Percentiles rank a stretch among this genome's conserved stretches.
Conservation (phyloP, 2,797 vertebrate species). For the Oceanodroma leucorhoa region DNA sequence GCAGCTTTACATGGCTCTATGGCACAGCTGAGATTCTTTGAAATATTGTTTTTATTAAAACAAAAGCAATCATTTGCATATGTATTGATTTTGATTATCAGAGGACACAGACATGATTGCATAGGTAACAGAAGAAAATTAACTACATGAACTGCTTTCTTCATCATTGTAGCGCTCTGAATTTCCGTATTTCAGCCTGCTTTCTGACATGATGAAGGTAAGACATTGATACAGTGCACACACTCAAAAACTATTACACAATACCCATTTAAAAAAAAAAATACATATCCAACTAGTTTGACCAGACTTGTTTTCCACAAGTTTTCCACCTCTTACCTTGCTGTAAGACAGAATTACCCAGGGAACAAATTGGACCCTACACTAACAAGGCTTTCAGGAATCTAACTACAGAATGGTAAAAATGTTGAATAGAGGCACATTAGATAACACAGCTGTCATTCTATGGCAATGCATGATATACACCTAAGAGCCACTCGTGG, state of each 20-base stretch:
- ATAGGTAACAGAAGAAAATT: not conserved
- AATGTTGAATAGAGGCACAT: not conserved
- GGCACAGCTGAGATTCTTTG: not conserved
- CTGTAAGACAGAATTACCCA: not conserved
- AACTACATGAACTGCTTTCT: not conserved
- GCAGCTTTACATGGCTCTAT: not conserved
- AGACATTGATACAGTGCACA: not conserved
- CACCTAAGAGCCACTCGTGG: rapidly evolving
- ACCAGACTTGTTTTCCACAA: not conserved
- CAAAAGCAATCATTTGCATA: not conserved
- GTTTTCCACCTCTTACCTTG: not conserved
- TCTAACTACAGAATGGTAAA: not conserved
- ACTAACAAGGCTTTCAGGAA: not conserved
- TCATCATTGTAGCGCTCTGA: not conserved
- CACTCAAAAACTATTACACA: not conserved
- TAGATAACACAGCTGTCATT: not conserved
- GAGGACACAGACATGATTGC: not conserved
- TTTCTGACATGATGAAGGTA: not conserved
- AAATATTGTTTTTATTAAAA: conserved; percentile 23
- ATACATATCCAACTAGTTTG: not conserved
- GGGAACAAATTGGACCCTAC: not conserved
- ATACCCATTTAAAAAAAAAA: not conserved
- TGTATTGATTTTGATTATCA: not conserved
- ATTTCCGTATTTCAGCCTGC: not conserved
- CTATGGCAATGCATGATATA: not conserved